phyloP scores from a whole-genome alignment of 2,888 invertebrate species.

The Pseudoips prasinana region DNA sequence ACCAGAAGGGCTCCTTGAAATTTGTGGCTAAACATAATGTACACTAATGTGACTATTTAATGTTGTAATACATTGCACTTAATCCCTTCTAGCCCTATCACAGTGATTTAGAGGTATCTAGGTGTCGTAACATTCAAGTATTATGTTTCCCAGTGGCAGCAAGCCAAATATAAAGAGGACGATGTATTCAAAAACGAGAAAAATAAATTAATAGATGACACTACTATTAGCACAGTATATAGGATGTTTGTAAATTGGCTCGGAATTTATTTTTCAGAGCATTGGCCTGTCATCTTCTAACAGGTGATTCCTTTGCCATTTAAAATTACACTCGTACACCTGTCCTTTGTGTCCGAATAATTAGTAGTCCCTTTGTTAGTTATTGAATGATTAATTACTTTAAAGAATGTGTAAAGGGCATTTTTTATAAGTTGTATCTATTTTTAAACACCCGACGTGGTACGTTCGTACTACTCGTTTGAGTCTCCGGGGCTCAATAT shows the following conservation, averaged over 20 bases:
- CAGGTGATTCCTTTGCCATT: too few relatives aligned
- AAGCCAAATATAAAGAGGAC: slow-evolving; percentile 36
- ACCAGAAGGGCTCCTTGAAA: too few relatives aligned
- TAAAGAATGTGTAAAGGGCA: too few relatives aligned
- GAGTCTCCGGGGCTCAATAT: too few relatives aligned
- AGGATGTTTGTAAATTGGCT: slow-evolving; percentile 5
- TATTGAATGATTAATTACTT: too few relatives aligned
- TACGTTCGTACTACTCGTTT: too few relatives aligned
- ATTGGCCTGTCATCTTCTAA: too few relatives aligned
- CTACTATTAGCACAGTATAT: slow-evolving; percentile 7
- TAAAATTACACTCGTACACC: too few relatives aligned
- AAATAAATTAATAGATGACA: slow-evolving; percentile 14
- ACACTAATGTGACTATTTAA: slow-evolving; percentile 5
- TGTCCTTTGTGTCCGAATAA: too few relatives aligned
- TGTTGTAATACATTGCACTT: not conserved
- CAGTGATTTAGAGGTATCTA: slow-evolving; percentile 16
- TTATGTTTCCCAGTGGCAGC: slow-evolving; percentile 28
- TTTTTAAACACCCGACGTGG: too few relatives aligned
- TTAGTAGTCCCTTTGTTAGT: too few relatives aligned
- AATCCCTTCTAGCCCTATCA: slow-evolving; percentile 7
- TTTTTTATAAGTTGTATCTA: too few relatives aligned
- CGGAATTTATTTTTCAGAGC: not conserved
- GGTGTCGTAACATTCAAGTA: slow-evolving; percentile 1
- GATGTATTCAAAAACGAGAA: slow-evolving; percentile 35
- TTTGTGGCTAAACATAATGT: slow-evolving; percentile 1